Base-by-base conservation (phyloP, 2,113 vertebrate species). In the Cebidichthys violaceus region DNA sequence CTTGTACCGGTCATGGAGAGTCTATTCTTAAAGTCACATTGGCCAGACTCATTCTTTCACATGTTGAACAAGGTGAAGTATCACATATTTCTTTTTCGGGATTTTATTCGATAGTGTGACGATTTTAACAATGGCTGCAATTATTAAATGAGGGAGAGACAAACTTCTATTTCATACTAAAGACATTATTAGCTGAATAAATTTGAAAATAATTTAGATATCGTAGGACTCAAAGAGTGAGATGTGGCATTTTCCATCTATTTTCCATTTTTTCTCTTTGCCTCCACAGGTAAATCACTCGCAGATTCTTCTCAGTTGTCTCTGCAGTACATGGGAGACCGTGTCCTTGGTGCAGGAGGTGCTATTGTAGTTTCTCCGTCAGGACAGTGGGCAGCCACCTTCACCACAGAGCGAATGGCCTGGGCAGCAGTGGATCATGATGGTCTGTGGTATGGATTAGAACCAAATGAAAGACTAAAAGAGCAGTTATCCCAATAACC, bases 21-120 rank as follows among this genome's bases (percentile, higher is more conserved):
- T 93, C 92, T 65, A 94, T 96, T 90, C 93, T 94, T 73, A 96
- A 95, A 94, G 83, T 93, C 66, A 94, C 89, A 71, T 76, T 96
- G 75, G 93, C 77, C 84, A 93, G 91, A 80, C 88, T 91, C 83
- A 87, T 95, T 71, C 88, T 96, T 35, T 95, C 93, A 80, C 84
- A 92, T 69, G 70, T 72, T 33, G 93, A 96, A 87, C 93, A 96
- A 95, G 94, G 94, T 95, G 91, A 84, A 54, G 27, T 70, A 61
- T 70, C 24, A 80, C 17, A 64, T 8, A 61, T 15, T 9, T 4
- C 14, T 64, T 61, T n/a, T 20, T 18, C 8, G 11, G 17, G 45
- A 31, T 47, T 15, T 33, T 20, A 31, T 50, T 50, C 50, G 66
- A 47, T 22, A 10, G 9, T 22, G 20, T 50, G 9, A 10, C n/a